Base-by-base conservation (phyloP, 2,888 invertebrate species). In the Clepsis dumicolana region DNA sequence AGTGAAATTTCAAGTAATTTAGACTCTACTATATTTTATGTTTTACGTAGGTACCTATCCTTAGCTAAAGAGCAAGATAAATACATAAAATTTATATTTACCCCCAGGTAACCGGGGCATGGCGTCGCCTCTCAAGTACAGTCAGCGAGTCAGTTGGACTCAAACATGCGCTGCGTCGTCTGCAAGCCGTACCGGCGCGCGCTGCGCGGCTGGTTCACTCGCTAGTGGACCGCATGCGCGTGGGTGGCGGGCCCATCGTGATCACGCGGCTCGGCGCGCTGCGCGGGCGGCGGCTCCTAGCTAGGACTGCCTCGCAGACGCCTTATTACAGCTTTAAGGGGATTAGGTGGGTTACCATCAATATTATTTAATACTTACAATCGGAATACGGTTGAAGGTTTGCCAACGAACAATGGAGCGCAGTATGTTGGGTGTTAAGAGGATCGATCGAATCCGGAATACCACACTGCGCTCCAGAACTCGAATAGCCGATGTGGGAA, bases 311-410 rank as follows among this genome's bases (percentile, higher is more conserved):
- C 4, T 84, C 84, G 8, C 91, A 90, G 73, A 88, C 84, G 1
- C 86, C 90, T 0, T 94, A 93, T 71, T 94, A 92, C 76, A 93
- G 94, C 73, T 94, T 94, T 74, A 93, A 93, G 74, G 94, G 94
- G 25, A 91, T 94, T 38, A 88, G 94, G 93, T 93, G 77, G 66
- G 68, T 73, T 44, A 8, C 44, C n/a, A n/a, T n/a, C n/a, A n/a
- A n/a, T n/a, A n/a, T n/a, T n/a, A n/a, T n/a, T n/a, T n/a, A n/a
- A n/a, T n/a, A n/a, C n/a, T n/a, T n/a, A n/a, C n/a, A n/a, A n/a
- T n/a, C n/a, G n/a, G n/a, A n/a, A n/a, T n/a, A n/a, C n/a, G n/a
- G n/a, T n/a, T n/a, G n/a, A n/a, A n/a, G n/a, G n/a, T n/a, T n/a
- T n/a, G n/a, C n/a, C n/a, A n/a, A n/a, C n/a, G n/a, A n/a, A n/a